Percentiles rank a stretch among this genome's conserved stretches.
Conservation (phyloP, 1,140 invertebrate species). For the Araneus ventricosus region DNA sequence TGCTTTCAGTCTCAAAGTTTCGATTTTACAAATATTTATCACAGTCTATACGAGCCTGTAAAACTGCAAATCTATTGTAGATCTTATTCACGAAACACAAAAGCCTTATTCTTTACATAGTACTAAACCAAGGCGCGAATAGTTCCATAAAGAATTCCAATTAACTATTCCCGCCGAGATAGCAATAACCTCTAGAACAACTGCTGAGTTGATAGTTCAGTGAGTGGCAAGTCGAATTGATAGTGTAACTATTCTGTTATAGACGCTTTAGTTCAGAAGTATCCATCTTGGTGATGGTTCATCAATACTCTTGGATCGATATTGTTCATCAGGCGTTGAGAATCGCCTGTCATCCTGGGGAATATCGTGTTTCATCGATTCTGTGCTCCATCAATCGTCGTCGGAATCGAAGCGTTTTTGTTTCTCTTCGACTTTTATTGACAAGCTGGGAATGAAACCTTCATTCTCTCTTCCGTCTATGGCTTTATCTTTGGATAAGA, state of each 20-base stretch:
- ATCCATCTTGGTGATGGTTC: neutral
- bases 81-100: too few species aligned
- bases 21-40: too few species aligned
- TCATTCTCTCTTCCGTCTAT: neutral
- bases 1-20: too few species aligned
- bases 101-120: too few species aligned
- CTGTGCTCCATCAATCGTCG: constrained; percentile 7
- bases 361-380: constrained; percentile 44
- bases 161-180: neutral
- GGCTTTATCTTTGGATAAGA: too few species aligned
- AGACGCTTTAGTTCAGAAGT: neutral
- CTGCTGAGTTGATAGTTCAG: neutral
- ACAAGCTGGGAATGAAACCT: constrained; percentile 1
- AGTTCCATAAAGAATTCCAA: neutral
- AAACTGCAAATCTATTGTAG: too few species aligned
- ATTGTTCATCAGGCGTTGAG: neutral
- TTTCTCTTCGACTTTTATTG: neutral
- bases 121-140: too few species aligned
- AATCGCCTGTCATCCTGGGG: constrained; percentile 10
- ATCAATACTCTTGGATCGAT: neutral
- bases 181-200: neutral
- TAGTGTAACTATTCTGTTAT: neutral
- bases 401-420: neutral
- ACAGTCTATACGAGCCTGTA: too few species aligned
- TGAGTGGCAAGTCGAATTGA: neutral